Percentiles rank a stretch among this genome's conserved stretches.
These are phyloP conservation scores for Scaptodrosophila lebanonensis DNA, from an alignment of 1,140 invertebrate genomes.

Conservation along the genomic window DNA sequence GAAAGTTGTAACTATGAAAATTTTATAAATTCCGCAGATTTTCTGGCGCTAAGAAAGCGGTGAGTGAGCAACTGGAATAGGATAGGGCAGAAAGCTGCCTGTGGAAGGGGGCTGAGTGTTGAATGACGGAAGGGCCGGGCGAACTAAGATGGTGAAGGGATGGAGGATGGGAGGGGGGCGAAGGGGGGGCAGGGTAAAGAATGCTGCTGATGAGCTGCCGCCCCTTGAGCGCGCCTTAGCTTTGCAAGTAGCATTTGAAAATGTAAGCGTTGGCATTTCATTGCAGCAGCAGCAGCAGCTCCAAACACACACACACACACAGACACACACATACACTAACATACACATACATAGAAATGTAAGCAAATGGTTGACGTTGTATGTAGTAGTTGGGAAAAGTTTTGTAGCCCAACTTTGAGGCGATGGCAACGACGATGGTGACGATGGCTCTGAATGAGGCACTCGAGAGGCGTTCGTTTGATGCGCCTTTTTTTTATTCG, in stretches of 20 bases:
- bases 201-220: too few species aligned
- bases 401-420: constrained; percentile 17
- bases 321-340: too few species aligned
- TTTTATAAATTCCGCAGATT: constrained; percentile 75
- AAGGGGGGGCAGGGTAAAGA: too few species aligned
- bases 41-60: constrained; percentile 65
- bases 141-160: constrained; percentile 5
- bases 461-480: constrained; percentile 56
- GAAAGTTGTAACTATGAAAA: constrained; percentile 76
- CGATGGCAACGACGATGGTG: too few species aligned
- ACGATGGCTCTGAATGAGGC: constrained; percentile 29
- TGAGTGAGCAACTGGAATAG: too few species aligned
- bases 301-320: background rate
- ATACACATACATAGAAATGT: too few species aligned
- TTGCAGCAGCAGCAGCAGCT: constrained; percentile 4
- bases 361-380: too few species aligned
- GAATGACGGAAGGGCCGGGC: background rate
- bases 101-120: too few species aligned
- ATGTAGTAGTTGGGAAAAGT: constrained; percentile 61
- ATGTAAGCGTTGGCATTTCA: constrained; percentile 44
- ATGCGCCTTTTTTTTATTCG: constrained; percentile 13
- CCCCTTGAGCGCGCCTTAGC: too few species aligned
- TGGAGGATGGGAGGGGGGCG: background rate
- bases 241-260: constrained; percentile 35
- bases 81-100: too few species aligned